Conservation (phyloP, 1,140 invertebrate genomes). For the Microplitis mediator region DNA sequence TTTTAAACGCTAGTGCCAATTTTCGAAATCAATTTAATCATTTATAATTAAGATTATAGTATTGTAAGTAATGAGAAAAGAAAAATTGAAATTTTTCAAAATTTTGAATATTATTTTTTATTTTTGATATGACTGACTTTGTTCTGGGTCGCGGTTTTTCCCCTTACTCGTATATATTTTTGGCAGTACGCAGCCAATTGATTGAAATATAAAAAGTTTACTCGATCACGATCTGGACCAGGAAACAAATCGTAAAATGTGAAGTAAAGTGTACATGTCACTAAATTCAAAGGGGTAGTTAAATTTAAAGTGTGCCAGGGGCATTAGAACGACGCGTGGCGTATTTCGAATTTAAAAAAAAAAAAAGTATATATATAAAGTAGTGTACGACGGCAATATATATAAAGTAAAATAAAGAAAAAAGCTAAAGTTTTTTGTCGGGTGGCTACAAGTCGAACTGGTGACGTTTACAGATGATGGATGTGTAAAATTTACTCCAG, state of each 20-base stretch:
- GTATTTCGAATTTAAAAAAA: neutral
- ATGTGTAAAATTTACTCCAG: constrained; percentile 52
- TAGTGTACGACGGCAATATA: neutral
- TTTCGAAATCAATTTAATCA: no score
- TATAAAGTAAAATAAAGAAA: neutral
- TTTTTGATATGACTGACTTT: no score
- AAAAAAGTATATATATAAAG: constrained; percentile 26
- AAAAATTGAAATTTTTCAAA: no score
- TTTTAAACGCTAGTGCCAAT: no score
- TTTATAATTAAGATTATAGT: no score
- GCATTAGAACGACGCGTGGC: constrained; percentile 55
- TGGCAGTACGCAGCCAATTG: no score
- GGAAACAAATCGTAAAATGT: constrained; percentile 9
- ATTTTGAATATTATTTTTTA: no score
- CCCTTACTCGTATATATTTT: no score
- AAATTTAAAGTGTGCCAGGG: constrained; percentile 51
- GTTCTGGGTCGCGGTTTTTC: no score
- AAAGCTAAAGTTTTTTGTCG: no score
- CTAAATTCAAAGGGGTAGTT: constrained; percentile 54
- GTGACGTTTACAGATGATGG: constrained; percentile 46
- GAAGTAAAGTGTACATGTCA: constrained; percentile 4
- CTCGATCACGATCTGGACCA: neutral
- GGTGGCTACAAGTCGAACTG: neutral
- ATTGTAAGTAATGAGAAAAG: no score
- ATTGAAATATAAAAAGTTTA: no score